A percentile compares a stretch with the other conserved stretches of the same genome.
Evolutionary conservation across 53 echinoderm and acorn worm genomes (phyloP).

Genomic region (Mesocentrotus franciscanus): DNA sequence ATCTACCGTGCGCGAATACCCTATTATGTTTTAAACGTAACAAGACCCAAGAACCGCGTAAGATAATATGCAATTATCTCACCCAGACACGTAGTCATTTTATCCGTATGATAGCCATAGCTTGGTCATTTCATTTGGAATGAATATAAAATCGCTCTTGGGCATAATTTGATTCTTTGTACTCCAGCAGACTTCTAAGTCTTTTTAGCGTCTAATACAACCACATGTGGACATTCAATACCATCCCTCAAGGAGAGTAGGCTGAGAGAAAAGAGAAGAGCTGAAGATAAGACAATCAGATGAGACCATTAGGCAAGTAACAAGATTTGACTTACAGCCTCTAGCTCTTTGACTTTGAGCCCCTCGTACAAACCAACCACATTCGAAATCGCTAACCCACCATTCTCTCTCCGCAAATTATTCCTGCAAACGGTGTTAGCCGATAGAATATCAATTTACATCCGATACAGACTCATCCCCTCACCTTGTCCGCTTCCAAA

Average conservation of each 20-base stretch:
- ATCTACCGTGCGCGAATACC: not conserved
- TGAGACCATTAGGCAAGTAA: conserved; percentile 32
- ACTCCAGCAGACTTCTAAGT: not conserved
- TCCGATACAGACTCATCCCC: not conserved
- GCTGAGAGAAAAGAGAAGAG: not conserved
- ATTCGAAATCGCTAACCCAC: not conserved
- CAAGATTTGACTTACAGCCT: conserved; percentile 13
- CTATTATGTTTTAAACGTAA: not conserved
- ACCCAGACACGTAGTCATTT: not conserved
- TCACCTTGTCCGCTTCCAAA: not conserved
- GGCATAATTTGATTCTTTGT: not conserved
- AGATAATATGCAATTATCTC: not conserved
- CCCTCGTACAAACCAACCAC: not conserved
- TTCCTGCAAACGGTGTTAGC: conserved; percentile 26
- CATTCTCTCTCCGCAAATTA: conserved; percentile 1
- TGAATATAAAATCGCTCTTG: not conserved
- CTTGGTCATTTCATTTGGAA: not conserved
- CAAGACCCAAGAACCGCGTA: not conserved
- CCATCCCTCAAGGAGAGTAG: not conserved
- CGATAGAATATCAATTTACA: conserved; percentile 32
- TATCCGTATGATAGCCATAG: not conserved
- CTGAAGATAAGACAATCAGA: not conserved
- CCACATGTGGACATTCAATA: not conserved
- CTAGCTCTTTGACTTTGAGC: not conserved
- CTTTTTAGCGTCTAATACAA: not conserved